Conservation (phyloP, 1,140 invertebrate genomes). For the Pseudomyrmex cubaensis region DNA sequence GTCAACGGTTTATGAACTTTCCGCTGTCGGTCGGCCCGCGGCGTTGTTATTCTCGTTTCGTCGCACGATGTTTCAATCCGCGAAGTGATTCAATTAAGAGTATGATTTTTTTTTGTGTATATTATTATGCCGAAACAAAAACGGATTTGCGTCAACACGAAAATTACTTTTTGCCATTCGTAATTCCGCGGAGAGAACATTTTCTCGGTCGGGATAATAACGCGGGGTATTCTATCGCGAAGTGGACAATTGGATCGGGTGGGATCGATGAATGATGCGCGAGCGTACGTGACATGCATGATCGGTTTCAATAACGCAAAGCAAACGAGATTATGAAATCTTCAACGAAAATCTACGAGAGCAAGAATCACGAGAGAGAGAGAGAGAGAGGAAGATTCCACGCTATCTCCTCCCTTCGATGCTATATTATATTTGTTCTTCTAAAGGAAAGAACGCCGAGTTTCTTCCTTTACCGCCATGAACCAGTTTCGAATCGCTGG, state of each 20-base stretch:
- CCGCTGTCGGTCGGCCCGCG: neutral
- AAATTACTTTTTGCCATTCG: conserved; percentile 5
- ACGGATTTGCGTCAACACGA: neutral
- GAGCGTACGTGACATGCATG: conserved; percentile 55
- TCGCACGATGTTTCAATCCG: neutral
- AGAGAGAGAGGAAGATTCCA: too few relatives aligned
- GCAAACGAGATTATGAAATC: conserved; percentile 57
- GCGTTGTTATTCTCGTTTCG: neutral
- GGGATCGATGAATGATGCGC: conserved; percentile 38
- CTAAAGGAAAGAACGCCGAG: conserved; percentile 50
- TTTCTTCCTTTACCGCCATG: conserved; percentile 30
- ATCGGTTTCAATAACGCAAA: conserved; percentile 37
- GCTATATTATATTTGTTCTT: conserved; percentile 55
- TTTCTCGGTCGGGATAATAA: conserved; percentile 21
- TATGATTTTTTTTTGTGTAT: too few relatives aligned
- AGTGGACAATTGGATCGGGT: conserved; percentile 44
- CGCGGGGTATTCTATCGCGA: conserved; percentile 36
- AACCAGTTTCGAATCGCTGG: conserved; percentile 59
- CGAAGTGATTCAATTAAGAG: neutral
- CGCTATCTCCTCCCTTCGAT: neutral
- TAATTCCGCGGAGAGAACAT: neutral
- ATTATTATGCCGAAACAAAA: neutral
- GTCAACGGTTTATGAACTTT: conserved; percentile 7
- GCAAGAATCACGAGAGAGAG: conserved; percentile 16
- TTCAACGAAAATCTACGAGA: conserved; percentile 51